Evolutionary conservation across 2,888 invertebrate genomes (phyloP).

Genomic region (Bhutanitis thaidina): DNA sequence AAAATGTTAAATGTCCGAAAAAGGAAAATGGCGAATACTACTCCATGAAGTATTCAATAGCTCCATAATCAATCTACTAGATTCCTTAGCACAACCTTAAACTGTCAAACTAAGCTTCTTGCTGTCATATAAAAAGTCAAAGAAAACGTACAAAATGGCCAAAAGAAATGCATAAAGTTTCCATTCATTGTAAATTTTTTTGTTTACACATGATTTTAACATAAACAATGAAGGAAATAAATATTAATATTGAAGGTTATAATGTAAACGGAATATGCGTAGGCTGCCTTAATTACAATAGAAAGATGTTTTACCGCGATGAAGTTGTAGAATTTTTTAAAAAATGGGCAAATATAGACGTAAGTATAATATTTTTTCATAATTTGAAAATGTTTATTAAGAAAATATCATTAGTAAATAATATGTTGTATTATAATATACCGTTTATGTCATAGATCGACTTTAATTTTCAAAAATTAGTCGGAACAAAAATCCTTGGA

Average conservation of each 20-base stretch:
- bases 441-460: slow-evolving; percentile 33
- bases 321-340: slow-evolving; percentile 54
- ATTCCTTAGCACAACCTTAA: too few relatives aligned
- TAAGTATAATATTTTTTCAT: slow-evolving; percentile 38
- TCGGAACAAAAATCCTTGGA: slow-evolving; percentile 63
- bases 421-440: background rate
- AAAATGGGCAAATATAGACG: slow-evolving; percentile 60
- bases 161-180: slow-evolving; percentile 68
- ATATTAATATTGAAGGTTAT: slow-evolving; percentile 72
- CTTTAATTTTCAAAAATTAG: slow-evolving; percentile 35
- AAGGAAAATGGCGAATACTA: too few relatives aligned
- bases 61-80: too few relatives aligned
- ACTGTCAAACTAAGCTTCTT: background rate
- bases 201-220: slow-evolving; percentile 9
- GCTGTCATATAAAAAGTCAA: slow-evolving; percentile 2
- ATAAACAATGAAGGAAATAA: slow-evolving; percentile 62
- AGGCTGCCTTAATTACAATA: slow-evolving; percentile 65
- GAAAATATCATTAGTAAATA: background rate
- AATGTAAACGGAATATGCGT: slow-evolving; percentile 74
- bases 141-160: slow-evolving; percentile 53
- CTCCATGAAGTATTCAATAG: too few relatives aligned
- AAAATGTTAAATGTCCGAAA: too few relatives aligned
- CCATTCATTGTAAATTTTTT: slow-evolving; percentile 40
- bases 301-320: slow-evolving; percentile 58
- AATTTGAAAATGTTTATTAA: background rate